A percentile compares a stretch with the other conserved stretches of the same genome.
phyloP scores from a whole-genome alignment of 1,140 invertebrate genomes.

The Drosophila kanapiae region DNA sequence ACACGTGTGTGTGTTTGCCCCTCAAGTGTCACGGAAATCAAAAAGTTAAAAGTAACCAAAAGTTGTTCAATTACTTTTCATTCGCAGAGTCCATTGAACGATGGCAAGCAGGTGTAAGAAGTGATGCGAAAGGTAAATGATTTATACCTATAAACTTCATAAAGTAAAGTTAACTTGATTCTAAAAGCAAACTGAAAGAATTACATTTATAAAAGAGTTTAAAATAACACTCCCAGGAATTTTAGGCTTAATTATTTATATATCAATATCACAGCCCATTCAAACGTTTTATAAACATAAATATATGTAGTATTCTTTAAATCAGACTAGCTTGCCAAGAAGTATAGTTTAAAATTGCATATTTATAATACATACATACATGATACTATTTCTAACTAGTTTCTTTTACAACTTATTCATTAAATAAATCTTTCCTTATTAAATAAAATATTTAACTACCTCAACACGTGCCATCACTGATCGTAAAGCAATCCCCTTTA shows the following conservation, averaged over 20 bases:
- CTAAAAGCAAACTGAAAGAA: neutral
- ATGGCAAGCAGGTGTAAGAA: conserved; percentile 28
- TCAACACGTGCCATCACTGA: neutral
- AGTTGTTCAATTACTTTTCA: conserved; percentile 54
- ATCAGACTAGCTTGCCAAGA: neutral
- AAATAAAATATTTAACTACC: neutral
- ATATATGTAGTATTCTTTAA: too few species aligned
- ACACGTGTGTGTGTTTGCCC: conserved; percentile 14
- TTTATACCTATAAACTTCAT: neutral
- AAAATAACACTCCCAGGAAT: too few species aligned
- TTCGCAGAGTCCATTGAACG: conserved; percentile 23
- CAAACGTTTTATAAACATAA: too few species aligned
- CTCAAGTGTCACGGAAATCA: conserved; percentile 71
- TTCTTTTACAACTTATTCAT: too few species aligned
- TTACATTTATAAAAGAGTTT: neutral
- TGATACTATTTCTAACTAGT: too few species aligned
- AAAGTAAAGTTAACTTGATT: too few species aligned
- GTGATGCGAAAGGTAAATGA: neutral
- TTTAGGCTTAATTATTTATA: too few species aligned
- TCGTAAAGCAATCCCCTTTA: neutral
- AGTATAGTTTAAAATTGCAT: neutral
- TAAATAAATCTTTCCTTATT: too few species aligned
- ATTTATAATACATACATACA: too few species aligned
- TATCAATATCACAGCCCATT: too few species aligned
- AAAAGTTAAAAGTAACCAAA: conserved; percentile 57